Base-by-base conservation (phyloP, 1,140 invertebrate genomes). In the Drosophila pruinosa region DNA sequence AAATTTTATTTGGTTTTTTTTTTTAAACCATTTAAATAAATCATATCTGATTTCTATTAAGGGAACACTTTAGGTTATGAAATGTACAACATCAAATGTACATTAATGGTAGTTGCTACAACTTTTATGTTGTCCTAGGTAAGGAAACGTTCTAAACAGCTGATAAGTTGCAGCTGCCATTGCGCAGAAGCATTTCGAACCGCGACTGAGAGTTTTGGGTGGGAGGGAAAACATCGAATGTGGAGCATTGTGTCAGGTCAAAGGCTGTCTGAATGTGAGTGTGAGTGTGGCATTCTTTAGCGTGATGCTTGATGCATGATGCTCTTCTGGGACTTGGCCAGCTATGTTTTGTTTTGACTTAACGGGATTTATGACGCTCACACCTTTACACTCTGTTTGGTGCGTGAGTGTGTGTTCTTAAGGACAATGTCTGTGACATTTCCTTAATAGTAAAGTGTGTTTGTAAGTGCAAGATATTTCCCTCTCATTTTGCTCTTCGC, bases 231-330 rank as follows among this genome's bases (percentile, higher is more conserved):
- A 89, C 86, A 89, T 89, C 54, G 86, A 89, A 89, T 86, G 47
- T 89, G 57, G 81, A 89, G 86, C 86, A 89, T 82, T 89, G 86
- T 89, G 86, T 72, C 86, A 86, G 86, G 86, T 89, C 86, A 89
- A 82, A 89, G 75, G 63, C 65, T 50, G 7, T 50, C 24, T 10
- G 12, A 24, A 21, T 17, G 26, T 15, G 21, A 4, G 10, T 22
- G 43, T 3, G 43, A 3, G 43, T 56, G 22, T 38, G 57, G 38
- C 72, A 58, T 68, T 45, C 78, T 48, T 59, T 58, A 53, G 74
- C 71, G 63, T 69, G 54, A 67, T 72, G 62, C 67, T 45, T 43
- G 78, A 81, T 74, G 69, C 73, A 54, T 69, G 56, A 61, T 72
- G 70, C 63, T 59, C 12, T 38, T 52, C 39, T 36, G 50, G 36